A percentile compares a stretch with the other conserved stretches of the same genome.
Evolutionary conservation across 2,797 vertebrate species (phyloP).

Genomic region (Alectoris magna): DNA sequence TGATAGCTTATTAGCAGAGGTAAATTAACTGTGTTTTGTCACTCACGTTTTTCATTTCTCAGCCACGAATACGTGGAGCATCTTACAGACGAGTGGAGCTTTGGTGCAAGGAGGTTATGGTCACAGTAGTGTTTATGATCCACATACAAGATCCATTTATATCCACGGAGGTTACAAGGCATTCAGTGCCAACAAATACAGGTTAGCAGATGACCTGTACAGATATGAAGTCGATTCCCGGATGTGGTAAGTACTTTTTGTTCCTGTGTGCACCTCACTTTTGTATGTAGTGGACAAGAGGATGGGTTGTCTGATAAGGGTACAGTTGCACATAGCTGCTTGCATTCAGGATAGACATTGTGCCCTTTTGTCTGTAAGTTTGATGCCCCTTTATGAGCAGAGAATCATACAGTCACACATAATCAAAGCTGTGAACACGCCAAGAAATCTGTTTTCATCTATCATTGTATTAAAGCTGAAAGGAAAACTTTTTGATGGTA

Average conservation of each 20-base stretch:
- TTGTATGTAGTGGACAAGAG: neutral
- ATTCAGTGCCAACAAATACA: constrained; percentile 96
- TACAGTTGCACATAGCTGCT: rapidly evolving
- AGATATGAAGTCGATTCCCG: constrained; percentile 87
- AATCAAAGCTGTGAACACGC: neutral
- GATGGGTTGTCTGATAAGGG: neutral
- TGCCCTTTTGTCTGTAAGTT: neutral
- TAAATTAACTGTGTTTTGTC: neutral
- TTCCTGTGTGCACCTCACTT: neutral
- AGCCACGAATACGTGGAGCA: constrained; percentile 88
- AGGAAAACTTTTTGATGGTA: neutral
- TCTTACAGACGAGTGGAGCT: constrained; percentile 86
- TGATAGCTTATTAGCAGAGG: neutral
- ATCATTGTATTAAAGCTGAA: neutral
- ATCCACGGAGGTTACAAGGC: constrained; percentile 98
- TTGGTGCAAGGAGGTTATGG: constrained; percentile 97
- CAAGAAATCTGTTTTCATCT: constrained; percentile 33
- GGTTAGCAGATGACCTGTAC: constrained; percentile 95
- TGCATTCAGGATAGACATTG: neutral
- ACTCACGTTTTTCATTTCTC: neutral
- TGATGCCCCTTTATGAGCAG: neutral
- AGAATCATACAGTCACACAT: neutral
- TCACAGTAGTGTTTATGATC: constrained; percentile 95
- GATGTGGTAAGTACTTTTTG: constrained; percentile 85
- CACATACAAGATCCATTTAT: constrained; percentile 86